Base-by-base conservation (phyloP, 2,888 invertebrate genomes). In the Drosophila ezoana region DNA sequence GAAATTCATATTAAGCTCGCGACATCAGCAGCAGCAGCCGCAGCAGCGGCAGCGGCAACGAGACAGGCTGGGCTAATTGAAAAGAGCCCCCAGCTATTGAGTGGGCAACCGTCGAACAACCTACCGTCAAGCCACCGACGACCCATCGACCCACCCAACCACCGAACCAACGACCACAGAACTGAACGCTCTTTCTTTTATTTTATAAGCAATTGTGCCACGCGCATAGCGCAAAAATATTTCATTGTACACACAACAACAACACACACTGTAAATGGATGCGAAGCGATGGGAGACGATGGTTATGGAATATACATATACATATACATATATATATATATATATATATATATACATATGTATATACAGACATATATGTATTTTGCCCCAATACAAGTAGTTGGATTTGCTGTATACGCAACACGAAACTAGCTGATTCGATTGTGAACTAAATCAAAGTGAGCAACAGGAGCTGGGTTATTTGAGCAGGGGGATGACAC, bases 1-100 rank as follows among this genome's bases (percentile, higher is more conserved):
- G 79, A 84, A 87, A 87, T 80, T 80, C 70, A 87, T 85, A 87
- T 84, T 84, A 85, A 87, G 69, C 76, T 51, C 76, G 78, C 71
- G 69, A 79, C 71, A 70, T 56, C 49, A 51, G 54, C 41, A 32
- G 41, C 33, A n/a, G 52, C 53, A 5, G 18, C 41, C 13, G 41
- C n/a, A 8, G 58, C 45, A 58, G 43, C 41, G 10, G 41, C 18
- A 9, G 54, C 43, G 52, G 56, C 70, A 68, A 56, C 66, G 58
- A 67, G 72, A 56, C 72, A 59, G 80, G 71, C 70, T 65, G 60
- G 67, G 62, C 74, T 84, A 86, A 82, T 82, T 82, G 87, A 87
- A 82, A 76, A 86, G 87, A 84, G 87, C 74, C 79, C 83, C 87
- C 63, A 67, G 66, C 76, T 63, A 83, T 86, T 82, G 81, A 82